Evolutionary conservation across 2,888 invertebrate species (phyloP), one percentile per base, ranked within the genome.

Genomic region (Campopleginae sp.): DNA sequence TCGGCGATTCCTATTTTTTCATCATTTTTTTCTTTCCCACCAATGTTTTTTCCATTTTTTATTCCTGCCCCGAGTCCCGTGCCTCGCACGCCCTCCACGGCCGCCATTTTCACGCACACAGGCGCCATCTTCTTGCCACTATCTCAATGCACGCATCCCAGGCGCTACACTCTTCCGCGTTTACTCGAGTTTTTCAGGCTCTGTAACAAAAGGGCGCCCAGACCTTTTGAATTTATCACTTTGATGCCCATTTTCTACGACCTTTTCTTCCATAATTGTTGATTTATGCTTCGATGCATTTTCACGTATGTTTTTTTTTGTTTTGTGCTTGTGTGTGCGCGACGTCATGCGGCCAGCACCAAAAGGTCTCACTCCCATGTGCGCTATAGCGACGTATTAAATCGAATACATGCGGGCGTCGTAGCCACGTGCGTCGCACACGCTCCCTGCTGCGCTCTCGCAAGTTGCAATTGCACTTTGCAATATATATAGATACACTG

Each of bases 381-480:
- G 70, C 44, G 75, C 77, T 51, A 27, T 51, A 17, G 51, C 51
- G 48, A 79, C 75, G n/a, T n/a, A 80, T 85, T 82, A 80, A 82
- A 75, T 82, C 82, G 74, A 84, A 79, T 88, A 88, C 90, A 91
- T 90, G 92, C 92, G 92, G 91, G 92, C 90, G 90, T 89, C 86
- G n/a, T n/a, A 87, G 91, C 92, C 92, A 92, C 93, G 92, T 92
- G 92, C 91, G 91, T 89, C 88, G 76, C 85, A 82, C 85, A 80
- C 80, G 74, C 72, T 79, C 70, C 33, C 72, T 78, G 70, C 80
- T 80, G 65, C 70, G 48, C 51, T 80, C 51, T 80, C 54, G 46
- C 76, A 54, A 82, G 61, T 72, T 72, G 82, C 82, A 85, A 82
- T 85, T 89, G 88, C 89, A 90, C 86, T 90, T 92, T 87, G 89